phyloP scores from a whole-genome alignment of 2,113 vertebrate genomes.

The Microcebus tavaratra region DNA sequence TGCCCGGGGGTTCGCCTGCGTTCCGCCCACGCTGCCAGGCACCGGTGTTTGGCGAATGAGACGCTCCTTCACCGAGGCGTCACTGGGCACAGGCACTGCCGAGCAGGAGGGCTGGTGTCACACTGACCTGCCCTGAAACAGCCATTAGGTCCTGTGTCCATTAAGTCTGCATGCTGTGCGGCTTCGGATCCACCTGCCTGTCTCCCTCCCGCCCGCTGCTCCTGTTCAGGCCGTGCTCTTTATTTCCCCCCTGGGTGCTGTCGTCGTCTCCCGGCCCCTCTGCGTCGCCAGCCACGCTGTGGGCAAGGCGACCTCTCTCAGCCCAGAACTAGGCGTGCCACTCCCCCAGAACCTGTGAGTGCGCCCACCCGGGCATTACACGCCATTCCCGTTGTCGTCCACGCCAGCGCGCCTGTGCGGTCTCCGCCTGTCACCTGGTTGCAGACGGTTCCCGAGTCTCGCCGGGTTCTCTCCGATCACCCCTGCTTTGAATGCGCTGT shows the following conservation, averaged over 20 bases:
- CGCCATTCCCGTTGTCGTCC: not conserved
- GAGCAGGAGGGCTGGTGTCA: not conserved
- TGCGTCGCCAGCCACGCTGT: not conserved
- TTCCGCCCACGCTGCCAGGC: not conserved
- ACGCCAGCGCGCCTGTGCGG: not conserved
- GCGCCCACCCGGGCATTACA: fast-evolving
- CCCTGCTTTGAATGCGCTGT: not conserved
- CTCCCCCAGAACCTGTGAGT: not conserved
- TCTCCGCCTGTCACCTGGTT: not conserved
- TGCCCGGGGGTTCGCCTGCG: not conserved
- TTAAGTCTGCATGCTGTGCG: not conserved
- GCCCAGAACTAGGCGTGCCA: not conserved
- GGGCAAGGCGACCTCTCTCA: not conserved
- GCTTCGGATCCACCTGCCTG: not conserved
- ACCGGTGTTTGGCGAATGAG: not conserved
- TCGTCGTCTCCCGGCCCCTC: not conserved
- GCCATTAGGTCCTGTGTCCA: not conserved
- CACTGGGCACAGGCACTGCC: fast-evolving
- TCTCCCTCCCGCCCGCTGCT: not conserved
- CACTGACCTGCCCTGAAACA: not conserved
- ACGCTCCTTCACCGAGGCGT: not conserved
- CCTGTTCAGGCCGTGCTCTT: not conserved
- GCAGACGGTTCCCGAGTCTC: not conserved
- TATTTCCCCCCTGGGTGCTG: not conserved
- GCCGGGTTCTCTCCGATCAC: not conserved